A percentile compares a stretch with the other conserved stretches of the same genome.
Evolutionary conservation across 2,888 invertebrate species (phyloP).

Genomic region (Marasmarcha lunaedactyla): DNA sequence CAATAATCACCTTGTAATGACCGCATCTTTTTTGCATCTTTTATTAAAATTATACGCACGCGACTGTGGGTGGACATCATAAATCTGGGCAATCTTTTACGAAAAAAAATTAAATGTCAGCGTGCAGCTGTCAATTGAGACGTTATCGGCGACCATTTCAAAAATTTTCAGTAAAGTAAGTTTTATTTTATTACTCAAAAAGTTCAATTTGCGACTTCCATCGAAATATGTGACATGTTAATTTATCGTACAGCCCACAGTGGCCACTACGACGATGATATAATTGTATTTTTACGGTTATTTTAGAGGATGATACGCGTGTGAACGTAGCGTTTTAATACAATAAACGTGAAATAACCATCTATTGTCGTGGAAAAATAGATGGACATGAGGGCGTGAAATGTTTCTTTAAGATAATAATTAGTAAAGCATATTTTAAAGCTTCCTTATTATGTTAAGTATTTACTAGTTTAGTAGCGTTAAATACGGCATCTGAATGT

Average conservation of each 20-base stretch:
- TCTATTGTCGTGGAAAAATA: constrained; percentile 59
- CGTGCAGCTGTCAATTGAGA: constrained; percentile 63
- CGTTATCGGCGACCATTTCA: constrained; percentile 26
- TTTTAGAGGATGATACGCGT: constrained; percentile 29
- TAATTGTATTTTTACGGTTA: constrained; percentile 7
- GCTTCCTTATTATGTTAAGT: too few species aligned
- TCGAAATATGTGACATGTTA: neutral
- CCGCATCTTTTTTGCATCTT: constrained; percentile 13
- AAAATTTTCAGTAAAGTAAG: neutral
- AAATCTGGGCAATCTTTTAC: constrained; percentile 22
- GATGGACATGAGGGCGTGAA: constrained; percentile 35
- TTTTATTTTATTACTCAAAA: neutral
- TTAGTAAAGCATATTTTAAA: too few species aligned
- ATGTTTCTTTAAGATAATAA: constrained; percentile 10
- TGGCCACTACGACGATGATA: constrained; percentile 13
- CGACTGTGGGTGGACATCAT: constrained; percentile 38
- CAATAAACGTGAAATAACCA: constrained; percentile 43
- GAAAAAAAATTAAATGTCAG: constrained; percentile 34
- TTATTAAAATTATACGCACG: constrained; percentile 15
- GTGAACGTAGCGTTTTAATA: constrained; percentile 45
- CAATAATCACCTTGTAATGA: constrained; percentile 37
- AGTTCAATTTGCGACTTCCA: constrained; percentile 3
- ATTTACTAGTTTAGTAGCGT: too few species aligned
- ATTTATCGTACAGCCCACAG: constrained; percentile 4
- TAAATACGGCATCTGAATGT: too few species aligned